Conservation (phyloP, 2,888 invertebrate species). For the Aricia artaxerxes region DNA sequence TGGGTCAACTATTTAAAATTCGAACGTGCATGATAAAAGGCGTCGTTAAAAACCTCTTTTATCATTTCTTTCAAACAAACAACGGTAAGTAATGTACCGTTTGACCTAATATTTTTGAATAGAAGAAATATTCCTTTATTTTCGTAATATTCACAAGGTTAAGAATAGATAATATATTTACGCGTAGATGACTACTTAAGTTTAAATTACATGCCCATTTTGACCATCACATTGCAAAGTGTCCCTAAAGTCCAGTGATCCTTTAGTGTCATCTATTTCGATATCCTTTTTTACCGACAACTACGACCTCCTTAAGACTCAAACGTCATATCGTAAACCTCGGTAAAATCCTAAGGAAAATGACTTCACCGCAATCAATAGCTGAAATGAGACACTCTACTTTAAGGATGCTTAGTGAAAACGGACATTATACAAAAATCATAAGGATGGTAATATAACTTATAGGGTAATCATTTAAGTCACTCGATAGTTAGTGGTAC, state of each 20-base stretch:
- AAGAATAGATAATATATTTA: not conserved
- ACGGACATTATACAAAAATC: not conserved
- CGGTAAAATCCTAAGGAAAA: no score
- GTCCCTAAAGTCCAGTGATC: not conserved
- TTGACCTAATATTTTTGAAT: conserved; percentile 14
- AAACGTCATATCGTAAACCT: not conserved
- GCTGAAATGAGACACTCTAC: not conserved
- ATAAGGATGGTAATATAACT: not conserved
- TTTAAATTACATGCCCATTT: not conserved
- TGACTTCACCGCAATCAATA: not conserved
- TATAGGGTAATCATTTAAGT: not conserved
- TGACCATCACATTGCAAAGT: not conserved
- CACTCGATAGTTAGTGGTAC: not conserved
- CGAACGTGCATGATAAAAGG: conserved; percentile 17
- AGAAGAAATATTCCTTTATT: conserved; percentile 1
- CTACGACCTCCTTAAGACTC: not conserved
- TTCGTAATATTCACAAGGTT: not conserved
- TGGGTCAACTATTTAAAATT: conserved; percentile 28
- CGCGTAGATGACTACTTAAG: not conserved
- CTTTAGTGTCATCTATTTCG: not conserved
- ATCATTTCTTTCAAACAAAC: conserved; percentile 22
- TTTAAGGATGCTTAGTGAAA: not conserved
- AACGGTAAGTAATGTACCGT: conserved; percentile 12
- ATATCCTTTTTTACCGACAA: not conserved
- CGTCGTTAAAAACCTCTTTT: conserved; percentile 11